A percentile compares a stretch with the other conserved stretches of the same genome.
Evolutionary conservation across 2,888 invertebrate species (phyloP).

Genomic region (Harmothoe impar): DNA sequence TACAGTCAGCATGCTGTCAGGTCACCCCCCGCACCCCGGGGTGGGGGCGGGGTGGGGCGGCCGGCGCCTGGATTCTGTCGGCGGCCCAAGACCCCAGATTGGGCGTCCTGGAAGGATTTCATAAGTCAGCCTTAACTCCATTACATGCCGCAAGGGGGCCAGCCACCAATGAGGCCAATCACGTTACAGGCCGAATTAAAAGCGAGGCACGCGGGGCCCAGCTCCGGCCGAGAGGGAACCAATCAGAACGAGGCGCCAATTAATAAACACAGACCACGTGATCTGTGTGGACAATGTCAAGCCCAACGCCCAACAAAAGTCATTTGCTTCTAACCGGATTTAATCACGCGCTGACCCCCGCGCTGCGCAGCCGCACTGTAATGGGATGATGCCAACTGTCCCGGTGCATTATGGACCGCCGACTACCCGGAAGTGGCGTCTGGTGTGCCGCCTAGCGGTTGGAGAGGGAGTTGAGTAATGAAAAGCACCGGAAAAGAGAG

Average conservation of each 20-base stretch:
- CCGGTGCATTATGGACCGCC: conserved; percentile 46
- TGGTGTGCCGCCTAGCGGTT: background rate
- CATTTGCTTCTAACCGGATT: conserved; percentile 47
- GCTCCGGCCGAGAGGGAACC: conserved; percentile 51
- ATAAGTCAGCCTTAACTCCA: conserved; percentile 55
- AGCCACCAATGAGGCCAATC: conserved; percentile 37
- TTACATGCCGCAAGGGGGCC: conserved; percentile 38
- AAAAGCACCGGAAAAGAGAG: background rate
- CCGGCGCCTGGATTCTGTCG: conserved; percentile 41
- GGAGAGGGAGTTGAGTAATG: conserved; percentile 3
- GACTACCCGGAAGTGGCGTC: conserved; percentile 22
- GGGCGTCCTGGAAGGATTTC: conserved; percentile 47
- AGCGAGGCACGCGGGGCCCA: conserved; percentile 45
- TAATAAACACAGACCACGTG: conserved; percentile 59
- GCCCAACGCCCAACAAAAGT: conserved; percentile 44
- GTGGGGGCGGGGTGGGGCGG: background rate
- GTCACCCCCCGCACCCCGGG: background rate
- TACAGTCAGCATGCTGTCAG: conserved; percentile 15
- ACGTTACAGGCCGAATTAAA: conserved; percentile 58
- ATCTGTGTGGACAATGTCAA: conserved; percentile 57
- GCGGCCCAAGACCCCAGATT: conserved; percentile 35
- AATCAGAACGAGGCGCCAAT: conserved; percentile 53
- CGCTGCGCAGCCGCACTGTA: conserved; percentile 23
- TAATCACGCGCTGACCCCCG: conserved; percentile 45
- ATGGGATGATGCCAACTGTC: conserved; percentile 51